Percentiles rank a stretch among this genome's conserved stretches.
phyloP scores from a whole-genome alignment of 2,888 invertebrate genomes.

The Cerceris rybyensis region DNA sequence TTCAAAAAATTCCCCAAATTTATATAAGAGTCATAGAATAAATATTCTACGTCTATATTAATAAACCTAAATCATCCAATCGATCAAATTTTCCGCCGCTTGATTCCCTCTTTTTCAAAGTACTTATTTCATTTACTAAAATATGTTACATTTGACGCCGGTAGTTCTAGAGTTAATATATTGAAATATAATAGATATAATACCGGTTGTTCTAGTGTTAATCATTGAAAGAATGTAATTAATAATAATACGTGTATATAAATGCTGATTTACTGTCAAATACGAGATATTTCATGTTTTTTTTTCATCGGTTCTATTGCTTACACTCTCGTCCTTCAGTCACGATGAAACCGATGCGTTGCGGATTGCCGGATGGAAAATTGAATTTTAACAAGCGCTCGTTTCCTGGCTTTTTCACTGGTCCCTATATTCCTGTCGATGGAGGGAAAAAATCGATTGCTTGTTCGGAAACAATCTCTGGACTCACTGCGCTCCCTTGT shows the following conservation, averaged over 20 bases:
- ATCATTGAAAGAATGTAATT: too few relatives aligned
- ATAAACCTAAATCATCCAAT: too few relatives aligned
- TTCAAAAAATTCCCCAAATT: too few relatives aligned
- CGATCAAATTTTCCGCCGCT: too few relatives aligned
- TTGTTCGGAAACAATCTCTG: conserved; percentile 20
- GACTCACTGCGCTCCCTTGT: not conserved
- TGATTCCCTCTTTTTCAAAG: too few relatives aligned
- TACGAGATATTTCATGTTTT: not conserved
- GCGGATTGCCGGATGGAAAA: conserved; percentile 25
- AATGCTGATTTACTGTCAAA: conserved; percentile 1
- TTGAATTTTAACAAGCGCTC: conserved; percentile 25
- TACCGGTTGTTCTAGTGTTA: too few relatives aligned
- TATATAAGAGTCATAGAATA: too few relatives aligned
- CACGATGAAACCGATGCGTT: not conserved
- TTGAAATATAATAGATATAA: too few relatives aligned
- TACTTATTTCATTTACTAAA: too few relatives aligned
- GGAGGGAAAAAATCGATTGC: conserved; percentile 34
- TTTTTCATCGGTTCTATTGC: not conserved
- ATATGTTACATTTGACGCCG: too few relatives aligned
- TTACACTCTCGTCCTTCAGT: not conserved
- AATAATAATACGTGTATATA: conserved; percentile 18
- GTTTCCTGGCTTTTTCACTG: conserved; percentile 30
- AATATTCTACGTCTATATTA: too few relatives aligned
- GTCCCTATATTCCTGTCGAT: conserved; percentile 13
- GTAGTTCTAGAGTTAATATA: too few relatives aligned